Conservation (phyloP, 2,113 vertebrate genomes). For the Andinoacara biseriatus region DNA sequence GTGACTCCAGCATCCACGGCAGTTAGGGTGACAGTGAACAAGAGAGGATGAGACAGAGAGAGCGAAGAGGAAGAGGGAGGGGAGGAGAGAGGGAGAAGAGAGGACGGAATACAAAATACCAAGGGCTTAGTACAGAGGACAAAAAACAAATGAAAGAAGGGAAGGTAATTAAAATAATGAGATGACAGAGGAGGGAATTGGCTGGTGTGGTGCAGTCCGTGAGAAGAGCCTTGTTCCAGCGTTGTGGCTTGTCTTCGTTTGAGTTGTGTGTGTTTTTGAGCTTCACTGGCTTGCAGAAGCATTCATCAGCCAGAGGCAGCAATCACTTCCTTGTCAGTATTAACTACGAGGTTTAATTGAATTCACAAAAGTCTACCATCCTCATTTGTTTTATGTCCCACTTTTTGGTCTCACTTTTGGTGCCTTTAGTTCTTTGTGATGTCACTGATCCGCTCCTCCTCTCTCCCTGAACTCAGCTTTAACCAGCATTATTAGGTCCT, state of each 20-base stretch:
- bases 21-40: constrained; percentile 73
- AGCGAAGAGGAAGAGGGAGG: constrained; percentile 39
- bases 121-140: constrained; percentile 37
- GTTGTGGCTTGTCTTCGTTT: constrained; percentile 31
- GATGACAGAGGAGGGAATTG: constrained; percentile 7
- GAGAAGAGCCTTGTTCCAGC: constrained; percentile 30
- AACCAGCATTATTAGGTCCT: constrained; percentile 23
- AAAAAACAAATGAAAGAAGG: constrained; percentile 52
- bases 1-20: constrained; percentile 64
- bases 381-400: constrained; percentile 37
- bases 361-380: constrained; percentile 31
- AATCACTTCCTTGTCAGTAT: constrained; percentile 48
- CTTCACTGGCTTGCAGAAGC: constrained; percentile 16
- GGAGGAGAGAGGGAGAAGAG: constrained; percentile 44
- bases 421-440: constrained; percentile 36
- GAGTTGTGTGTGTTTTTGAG: constrained; percentile 22
- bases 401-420: constrained; percentile 38
- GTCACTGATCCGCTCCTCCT: constrained; percentile 1
- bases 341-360: constrained; percentile 41
- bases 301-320: constrained; percentile 18
- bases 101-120: constrained; percentile 69
- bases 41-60: constrained; percentile 68
- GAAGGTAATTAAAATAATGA: constrained; percentile 64
- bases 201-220: constrained; percentile 36
- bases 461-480: constrained; percentile 13